Evolutionary conservation across 2,113 vertebrate species (phyloP).

Genomic region (Silurus meridionalis): DNA sequence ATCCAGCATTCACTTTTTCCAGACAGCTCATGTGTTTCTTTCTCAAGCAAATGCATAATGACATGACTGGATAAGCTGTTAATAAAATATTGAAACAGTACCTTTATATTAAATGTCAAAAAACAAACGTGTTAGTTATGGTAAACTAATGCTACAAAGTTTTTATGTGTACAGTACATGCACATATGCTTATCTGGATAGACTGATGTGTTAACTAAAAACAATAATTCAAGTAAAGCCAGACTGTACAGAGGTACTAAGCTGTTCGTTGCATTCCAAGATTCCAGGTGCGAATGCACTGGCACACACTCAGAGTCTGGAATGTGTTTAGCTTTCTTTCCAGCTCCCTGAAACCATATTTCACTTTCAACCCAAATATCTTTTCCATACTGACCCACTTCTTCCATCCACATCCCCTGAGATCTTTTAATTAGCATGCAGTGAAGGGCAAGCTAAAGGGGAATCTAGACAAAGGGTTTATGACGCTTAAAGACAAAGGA

Average conservation of each 20-base stretch:
- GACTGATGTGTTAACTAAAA: constrained; percentile 18
- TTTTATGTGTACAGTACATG: neutral
- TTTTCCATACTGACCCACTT: constrained; percentile 53
- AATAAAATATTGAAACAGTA: neutral
- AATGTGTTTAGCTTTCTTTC: constrained; percentile 32
- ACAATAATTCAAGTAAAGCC: constrained; percentile 38
- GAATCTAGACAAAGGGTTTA: constrained; percentile 47
- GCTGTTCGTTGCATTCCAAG: constrained; percentile 20
- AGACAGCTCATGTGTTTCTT: neutral
- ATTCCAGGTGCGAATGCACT: constrained; percentile 48
- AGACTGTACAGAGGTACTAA: constrained; percentile 19
- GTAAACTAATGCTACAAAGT: constrained; percentile 7
- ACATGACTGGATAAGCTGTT: neutral
- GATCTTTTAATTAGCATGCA: constrained; percentile 51
- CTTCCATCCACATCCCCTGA: constrained; percentile 29
- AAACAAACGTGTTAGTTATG: neutral
- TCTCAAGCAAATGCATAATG: neutral
- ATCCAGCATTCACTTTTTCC: neutral
- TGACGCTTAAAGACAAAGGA: constrained; percentile 21
- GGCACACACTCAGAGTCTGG: constrained; percentile 20
- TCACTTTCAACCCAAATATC: constrained; percentile 48
- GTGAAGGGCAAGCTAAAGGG: constrained; percentile 53
- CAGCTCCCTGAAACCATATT: constrained; percentile 47
- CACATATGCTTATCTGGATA: neutral
- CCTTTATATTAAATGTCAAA: neutral